Percentiles rank a stretch among this genome's conserved stretches.
phyloP scores from a whole-genome alignment of 2,797 vertebrate species.

The Muraenolepis orangiensis region DNA sequence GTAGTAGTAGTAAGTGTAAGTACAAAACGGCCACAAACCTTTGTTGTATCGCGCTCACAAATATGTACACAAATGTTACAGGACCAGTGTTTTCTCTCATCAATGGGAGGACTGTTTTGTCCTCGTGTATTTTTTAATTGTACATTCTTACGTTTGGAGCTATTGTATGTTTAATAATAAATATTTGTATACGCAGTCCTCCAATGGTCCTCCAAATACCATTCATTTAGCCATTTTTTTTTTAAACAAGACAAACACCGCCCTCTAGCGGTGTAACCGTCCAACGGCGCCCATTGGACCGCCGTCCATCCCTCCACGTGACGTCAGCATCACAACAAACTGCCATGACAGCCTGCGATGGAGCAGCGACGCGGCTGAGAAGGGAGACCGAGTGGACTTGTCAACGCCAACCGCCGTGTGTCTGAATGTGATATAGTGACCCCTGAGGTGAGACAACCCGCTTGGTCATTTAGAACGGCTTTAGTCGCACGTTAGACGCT shows the following conservation, averaged over 20 bases:
- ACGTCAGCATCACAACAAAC: conserved; percentile 72
- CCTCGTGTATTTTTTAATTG: neutral
- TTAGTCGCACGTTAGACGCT: neutral
- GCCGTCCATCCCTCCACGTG: conserved; percentile 49
- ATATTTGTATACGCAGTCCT: too few relatives aligned
- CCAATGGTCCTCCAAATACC: too few relatives aligned
- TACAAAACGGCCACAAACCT: too few relatives aligned
- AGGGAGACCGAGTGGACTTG: conserved; percentile 28
- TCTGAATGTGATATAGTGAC: conserved; percentile 45
- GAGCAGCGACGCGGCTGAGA: conserved; percentile 30
- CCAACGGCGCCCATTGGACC: conserved; percentile 32
- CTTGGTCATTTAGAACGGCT: neutral
- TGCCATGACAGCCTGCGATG: conserved; percentile 57
- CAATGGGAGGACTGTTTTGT: neutral
- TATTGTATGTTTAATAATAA: too few relatives aligned
- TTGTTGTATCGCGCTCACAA: too few relatives aligned
- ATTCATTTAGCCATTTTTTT: too few relatives aligned
- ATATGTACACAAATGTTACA: too few relatives aligned
- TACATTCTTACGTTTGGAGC: neutral
- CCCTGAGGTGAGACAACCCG: conserved; percentile 43
- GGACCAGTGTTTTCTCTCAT: neutral
- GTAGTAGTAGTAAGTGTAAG: too few relatives aligned
- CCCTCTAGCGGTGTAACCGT: neutral
- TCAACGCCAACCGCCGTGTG: neutral
- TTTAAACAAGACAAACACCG: neutral